These are phyloP conservation scores for Sycophila sp. DNA, from an alignment of 1,140 invertebrate genomes.

Conservation along the genomic window DNA sequence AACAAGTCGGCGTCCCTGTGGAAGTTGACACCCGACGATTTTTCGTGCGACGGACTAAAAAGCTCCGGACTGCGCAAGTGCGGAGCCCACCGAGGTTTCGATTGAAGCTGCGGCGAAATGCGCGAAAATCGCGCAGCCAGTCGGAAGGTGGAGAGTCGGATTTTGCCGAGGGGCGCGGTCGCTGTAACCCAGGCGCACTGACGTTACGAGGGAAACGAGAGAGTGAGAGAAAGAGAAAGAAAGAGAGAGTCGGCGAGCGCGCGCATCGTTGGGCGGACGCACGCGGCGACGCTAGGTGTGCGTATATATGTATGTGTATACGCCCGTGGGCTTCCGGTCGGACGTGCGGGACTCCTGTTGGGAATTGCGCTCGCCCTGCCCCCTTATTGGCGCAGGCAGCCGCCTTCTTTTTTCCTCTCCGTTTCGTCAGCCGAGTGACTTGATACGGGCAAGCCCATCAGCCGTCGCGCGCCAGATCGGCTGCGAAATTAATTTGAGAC, in stretches of 20 bases:
- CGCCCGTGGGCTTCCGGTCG: no score
- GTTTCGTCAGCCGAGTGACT: no score
- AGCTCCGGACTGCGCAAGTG: neutral
- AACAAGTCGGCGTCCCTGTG: no score
- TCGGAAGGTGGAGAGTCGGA: constrained; percentile 32
- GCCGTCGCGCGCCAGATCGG: no score
- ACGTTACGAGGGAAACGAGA: neutral
- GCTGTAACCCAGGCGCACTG: constrained; percentile 35
- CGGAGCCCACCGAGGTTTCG: no score
- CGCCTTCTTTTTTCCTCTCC: no score
- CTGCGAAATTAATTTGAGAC: no score
- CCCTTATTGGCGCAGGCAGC: no score
- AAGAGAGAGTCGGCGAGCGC: constrained; percentile 22
- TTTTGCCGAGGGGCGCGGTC: constrained; percentile 16
- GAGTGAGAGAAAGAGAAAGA: neutral
- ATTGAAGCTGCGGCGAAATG: neutral
- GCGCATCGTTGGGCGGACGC: constrained; percentile 23
- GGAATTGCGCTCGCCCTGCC: no score
- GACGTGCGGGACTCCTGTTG: no score
- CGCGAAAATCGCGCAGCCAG: no score
- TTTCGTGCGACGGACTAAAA: neutral
- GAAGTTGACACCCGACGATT: neutral
- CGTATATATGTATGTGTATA: neutral
- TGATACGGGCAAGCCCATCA: no score
- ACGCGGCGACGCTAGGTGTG: neutral